A percentile compares a stretch with the other conserved stretches of the same genome.
Conservation (phyloP, 2,888 invertebrate species). For the Dolichomitus sp. region DNA sequence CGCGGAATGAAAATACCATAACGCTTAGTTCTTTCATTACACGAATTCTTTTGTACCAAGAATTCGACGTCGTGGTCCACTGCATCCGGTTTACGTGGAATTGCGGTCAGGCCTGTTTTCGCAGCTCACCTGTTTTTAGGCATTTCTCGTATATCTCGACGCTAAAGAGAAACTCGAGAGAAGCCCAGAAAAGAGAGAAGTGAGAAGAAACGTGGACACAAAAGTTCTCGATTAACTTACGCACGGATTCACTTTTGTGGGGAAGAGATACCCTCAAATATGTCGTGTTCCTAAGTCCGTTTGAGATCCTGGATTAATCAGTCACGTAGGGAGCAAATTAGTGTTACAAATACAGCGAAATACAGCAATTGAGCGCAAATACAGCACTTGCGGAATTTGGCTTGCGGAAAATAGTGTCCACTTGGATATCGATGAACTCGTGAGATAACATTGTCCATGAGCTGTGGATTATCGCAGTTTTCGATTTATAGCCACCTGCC, state of each 20-base stretch:
- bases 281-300: conserved; percentile 25
- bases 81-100: conserved; percentile 6
- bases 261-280: conserved; percentile 53
- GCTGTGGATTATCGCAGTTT: conserved; percentile 15
- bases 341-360: conserved; percentile 28
- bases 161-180: conserved; percentile 34
- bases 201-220: neutral
- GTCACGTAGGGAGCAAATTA: conserved; percentile 56
- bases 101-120: conserved; percentile 30
- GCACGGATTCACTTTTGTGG: conserved; percentile 30
- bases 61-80: neutral
- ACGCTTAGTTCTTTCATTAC: neutral
- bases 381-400: neutral
- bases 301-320: conserved; percentile 58
- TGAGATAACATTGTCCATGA: conserved; percentile 25
- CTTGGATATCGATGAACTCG: conserved; percentile 10
- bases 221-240: conserved; percentile 15
- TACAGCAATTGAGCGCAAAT: neutral
- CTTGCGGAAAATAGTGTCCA: conserved; percentile 17
- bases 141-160: neutral
- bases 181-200: conserved; percentile 9
- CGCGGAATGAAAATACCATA: neutral
- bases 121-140: conserved; percentile 13
- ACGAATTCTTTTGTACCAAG: neutral
- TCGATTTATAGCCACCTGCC: neutral